Evolutionary conservation across 2,113 vertebrate genomes (phyloP), one percentile per base, ranked within the genome.

Genomic region (Sciurus niger): DNA sequence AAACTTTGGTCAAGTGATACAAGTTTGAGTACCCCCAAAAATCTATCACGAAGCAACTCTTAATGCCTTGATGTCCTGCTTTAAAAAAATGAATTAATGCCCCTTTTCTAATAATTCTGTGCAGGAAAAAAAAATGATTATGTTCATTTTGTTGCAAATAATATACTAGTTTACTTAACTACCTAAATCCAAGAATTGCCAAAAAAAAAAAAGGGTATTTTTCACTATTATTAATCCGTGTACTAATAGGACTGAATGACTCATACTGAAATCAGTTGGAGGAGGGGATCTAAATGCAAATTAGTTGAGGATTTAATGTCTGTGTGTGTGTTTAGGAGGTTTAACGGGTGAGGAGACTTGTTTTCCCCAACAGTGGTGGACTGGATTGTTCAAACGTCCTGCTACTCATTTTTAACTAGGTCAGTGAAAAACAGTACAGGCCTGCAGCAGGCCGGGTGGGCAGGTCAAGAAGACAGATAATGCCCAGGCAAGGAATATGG

Each of bases 1-100:
- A 93, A 86, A 95, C 22, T 53, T 96, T 30, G 24, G n/a, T 86
- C 82, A 93, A 28, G 67, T 76, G 48, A 76, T 46, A 68, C 60
- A 95, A 82, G 80, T 43, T 70, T 93, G 30, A 90, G 28, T 53
- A 86, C 40, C 30, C 80, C 67, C 67, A 68, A n/a, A 85, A 84
- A 82, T 48, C 16, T 25, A 70, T 51, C 51, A 72, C 55, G 40
- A 73, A 30, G 63, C 9, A 89, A 22, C 63, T 84, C 65, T 73
- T 89, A 84, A 88, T 18, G 72, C 13, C 30, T 24, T 18, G 0
- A 80, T 76, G 24, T 80, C n/a, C 24, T 74, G 24, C 48, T 84
- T 79, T 90, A 65, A 96, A 83, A 40, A n/a, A 70, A 20, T 48
- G 34, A 89, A 55, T 78, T 92, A 6, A 79, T 40, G 94, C 37